Evolutionary conservation across 2,888 invertebrate genomes (phyloP).

Genomic region (Apotomis betuletana): DNA sequence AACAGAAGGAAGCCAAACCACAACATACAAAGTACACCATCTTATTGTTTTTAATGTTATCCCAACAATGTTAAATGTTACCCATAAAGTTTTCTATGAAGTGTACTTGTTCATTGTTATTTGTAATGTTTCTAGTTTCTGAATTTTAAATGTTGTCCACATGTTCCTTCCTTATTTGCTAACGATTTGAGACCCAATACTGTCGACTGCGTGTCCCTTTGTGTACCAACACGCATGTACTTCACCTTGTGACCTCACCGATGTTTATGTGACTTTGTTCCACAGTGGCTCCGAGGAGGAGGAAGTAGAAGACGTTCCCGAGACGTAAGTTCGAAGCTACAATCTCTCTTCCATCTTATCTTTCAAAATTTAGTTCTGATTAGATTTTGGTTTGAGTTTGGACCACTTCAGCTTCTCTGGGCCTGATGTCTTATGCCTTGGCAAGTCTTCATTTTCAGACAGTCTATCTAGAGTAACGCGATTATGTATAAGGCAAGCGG

Average conservation of each 20-base stretch:
- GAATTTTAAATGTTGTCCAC: background rate
- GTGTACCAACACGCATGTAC: conserved; percentile 24
- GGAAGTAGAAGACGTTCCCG: conserved; percentile 89
- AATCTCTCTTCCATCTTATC: conserved; percentile 45
- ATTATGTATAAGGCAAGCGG: conserved; percentile 46
- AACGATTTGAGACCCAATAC: conserved; percentile 8
- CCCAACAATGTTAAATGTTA: background rate
- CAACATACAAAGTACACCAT: background rate
- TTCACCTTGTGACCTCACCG: conserved; percentile 7
- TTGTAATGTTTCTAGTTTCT: conserved; percentile 6
- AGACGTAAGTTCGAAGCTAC: conserved; percentile 85
- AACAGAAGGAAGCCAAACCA: conserved; percentile 12
- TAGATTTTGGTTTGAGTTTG: conserved; percentile 72
- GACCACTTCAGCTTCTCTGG: conserved; percentile 73
- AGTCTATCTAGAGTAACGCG: conserved; percentile 51
- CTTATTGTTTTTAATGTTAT: conserved; percentile 10
- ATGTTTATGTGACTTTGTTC: conserved; percentile 53
- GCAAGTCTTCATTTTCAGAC: conserved; percentile 65
- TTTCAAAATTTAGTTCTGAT: conserved; percentile 55
- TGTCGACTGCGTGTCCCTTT: background rate
- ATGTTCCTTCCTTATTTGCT: conserved; percentile 10
- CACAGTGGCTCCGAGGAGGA: conserved; percentile 88
- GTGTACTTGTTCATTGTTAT: conserved; percentile 16
- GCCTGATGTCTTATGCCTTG: conserved; percentile 74
- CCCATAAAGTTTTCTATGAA: background rate